A percentile compares a stretch with the other conserved stretches of the same genome.
phyloP scores from a whole-genome alignment of 2,888 invertebrate genomes.

The Hoplodrina ambigua region DNA sequence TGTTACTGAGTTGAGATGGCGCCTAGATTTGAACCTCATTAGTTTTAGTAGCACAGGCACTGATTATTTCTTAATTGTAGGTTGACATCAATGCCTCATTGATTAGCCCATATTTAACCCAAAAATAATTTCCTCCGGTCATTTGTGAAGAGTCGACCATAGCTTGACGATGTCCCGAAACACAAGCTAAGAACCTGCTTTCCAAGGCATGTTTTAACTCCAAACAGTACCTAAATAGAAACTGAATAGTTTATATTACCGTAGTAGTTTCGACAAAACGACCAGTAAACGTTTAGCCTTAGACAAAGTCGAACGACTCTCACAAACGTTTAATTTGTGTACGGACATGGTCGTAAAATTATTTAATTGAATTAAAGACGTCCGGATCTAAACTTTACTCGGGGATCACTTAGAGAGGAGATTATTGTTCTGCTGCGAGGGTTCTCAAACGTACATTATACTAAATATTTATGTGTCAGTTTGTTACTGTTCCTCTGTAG shows the following conservation, averaged over 20 bases:
- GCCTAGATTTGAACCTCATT: too few relatives aligned
- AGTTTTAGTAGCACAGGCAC: too few relatives aligned
- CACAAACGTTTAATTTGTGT: slow-evolving; percentile 42
- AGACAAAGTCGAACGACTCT: slow-evolving; percentile 13
- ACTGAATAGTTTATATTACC: background rate
- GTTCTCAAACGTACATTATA: background rate
- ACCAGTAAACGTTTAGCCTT: slow-evolving; percentile 2
- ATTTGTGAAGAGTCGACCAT: too few relatives aligned
- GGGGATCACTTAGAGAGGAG: slow-evolving; percentile 17
- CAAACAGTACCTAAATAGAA: too few relatives aligned
- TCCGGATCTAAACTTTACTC: slow-evolving; percentile 22
- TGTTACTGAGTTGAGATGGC: too few relatives aligned
- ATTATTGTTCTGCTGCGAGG: slow-evolving; percentile 14
- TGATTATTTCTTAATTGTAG: too few relatives aligned
- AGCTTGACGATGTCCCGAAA: too few relatives aligned
- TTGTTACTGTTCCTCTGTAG: background rate
- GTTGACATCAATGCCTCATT: too few relatives aligned
- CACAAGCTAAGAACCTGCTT: too few relatives aligned
- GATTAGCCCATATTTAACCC: too few relatives aligned
- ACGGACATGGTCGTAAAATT: slow-evolving; percentile 43
- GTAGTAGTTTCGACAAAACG: background rate
- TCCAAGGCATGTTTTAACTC: too few relatives aligned
- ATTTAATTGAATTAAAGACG: slow-evolving; percentile 44
- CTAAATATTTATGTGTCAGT: background rate
- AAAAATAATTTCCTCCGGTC: too few relatives aligned